Evolutionary conservation across 2,113 vertebrate species (phyloP), one percentile per base, ranked within the genome.

Genomic region (Hystrix cristata): DNA sequence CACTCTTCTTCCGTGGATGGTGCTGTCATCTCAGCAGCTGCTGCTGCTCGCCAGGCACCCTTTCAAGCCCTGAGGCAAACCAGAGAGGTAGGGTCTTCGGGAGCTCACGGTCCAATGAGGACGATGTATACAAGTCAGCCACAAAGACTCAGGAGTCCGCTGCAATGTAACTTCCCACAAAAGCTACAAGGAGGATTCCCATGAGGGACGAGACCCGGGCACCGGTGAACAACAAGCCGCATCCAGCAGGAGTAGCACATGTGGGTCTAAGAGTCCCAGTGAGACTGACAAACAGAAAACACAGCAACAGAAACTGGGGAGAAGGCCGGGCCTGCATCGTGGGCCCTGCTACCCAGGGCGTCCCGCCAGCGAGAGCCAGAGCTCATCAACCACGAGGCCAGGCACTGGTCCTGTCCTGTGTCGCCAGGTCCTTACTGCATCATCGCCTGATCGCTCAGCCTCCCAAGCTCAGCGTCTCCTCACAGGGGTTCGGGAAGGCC

Each of bases 111-210:
- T 38, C n/a, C 16, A 48, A 48, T 25, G 43, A 79, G 34, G 81
- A 55, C n/a, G 38, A n/a, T 9, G 10, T 31, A 48, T 7, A 27
- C 16, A 7, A 57, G 18, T 55, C 21, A 64, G 46, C 27, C n/a
- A 12, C 60, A 69, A 69, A 27, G n/a, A 23, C 8, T 14, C 16
- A 13, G 19, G 21, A 31, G 55, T 83, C 51, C 21, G 9, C 25
- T 11, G 18, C 29, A 55, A 13, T 19, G 12, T 2, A 2, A 34
- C 31, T 51, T 43, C 0, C 0, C 2, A 6, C 0, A 3, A 25
- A 9, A 67, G 62, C 34, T 72, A 21, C 27, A 16, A 5, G 76
- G n/a, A 27, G 43, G 72, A 27, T 46, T 46, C 14, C 46, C 18
- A 18, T 5, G 0, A 2, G 51, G 29, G 76, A 55, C 29, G 6